Evolutionary conservation across 2,888 invertebrate species (phyloP).

Genomic region (Alcis repandata): DNA sequence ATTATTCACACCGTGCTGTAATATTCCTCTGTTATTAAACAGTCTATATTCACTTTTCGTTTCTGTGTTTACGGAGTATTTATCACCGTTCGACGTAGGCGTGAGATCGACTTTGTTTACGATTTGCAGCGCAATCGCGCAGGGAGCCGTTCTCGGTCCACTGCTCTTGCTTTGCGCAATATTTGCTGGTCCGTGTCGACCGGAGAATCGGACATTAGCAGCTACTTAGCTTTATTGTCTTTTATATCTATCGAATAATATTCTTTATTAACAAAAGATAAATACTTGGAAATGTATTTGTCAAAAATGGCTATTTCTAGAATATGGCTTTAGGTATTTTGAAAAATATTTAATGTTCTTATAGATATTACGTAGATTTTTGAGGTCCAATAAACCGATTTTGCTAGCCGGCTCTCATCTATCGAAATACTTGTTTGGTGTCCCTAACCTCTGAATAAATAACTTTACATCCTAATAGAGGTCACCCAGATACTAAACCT

Average conservation of each 20-base stretch:
- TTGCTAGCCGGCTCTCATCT: too few relatives aligned
- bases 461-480: too few relatives aligned
- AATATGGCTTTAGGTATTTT: too few relatives aligned
- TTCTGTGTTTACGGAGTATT: conserved; percentile 45
- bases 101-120: conserved; percentile 61
- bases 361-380: too few relatives aligned
- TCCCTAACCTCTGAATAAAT: too few relatives aligned
- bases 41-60: conserved; percentile 33
- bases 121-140: conserved; percentile 54
- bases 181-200: conserved; percentile 29
- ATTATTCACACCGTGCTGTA: conserved; percentile 2
- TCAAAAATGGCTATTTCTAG: too few relatives aligned
- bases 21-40: conserved; percentile 17
- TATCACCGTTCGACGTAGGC: conserved; percentile 55
- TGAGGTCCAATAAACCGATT: too few relatives aligned
- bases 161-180: conserved; percentile 54
- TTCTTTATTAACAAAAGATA: too few relatives aligned
- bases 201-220: conserved; percentile 14
- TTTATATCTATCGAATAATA: background rate
- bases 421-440: too few relatives aligned
- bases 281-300: too few relatives aligned
- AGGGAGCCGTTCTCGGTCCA: conserved; percentile 52
- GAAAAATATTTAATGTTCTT: too few relatives aligned
- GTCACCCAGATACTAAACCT: too few relatives aligned
- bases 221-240: conserved; percentile 9